Conservation (phyloP, 2,888 invertebrate genomes). For the Agonopterix subpropinquella region DNA sequence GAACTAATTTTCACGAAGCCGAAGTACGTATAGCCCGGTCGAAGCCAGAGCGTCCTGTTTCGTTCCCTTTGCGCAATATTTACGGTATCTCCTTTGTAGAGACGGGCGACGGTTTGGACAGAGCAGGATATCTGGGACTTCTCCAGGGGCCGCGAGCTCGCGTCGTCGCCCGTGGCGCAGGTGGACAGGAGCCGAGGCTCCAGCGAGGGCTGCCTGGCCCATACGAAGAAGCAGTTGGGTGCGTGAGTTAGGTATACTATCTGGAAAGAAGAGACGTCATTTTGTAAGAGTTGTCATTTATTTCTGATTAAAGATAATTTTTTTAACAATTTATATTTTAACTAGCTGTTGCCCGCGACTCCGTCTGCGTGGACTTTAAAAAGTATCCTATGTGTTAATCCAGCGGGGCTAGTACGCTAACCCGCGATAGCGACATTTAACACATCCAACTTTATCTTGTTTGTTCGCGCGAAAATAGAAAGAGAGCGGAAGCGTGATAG, state of each 20-base stretch:
- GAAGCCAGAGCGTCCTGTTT: slow-evolving; percentile 52
- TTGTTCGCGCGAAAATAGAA: no score
- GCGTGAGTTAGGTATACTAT: slow-evolving; percentile 53
- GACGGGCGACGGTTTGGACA: slow-evolving; percentile 47
- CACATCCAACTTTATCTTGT: no score
- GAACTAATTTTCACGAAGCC: slow-evolving; percentile 65
- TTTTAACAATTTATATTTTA: no score
- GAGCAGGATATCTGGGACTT: slow-evolving; percentile 59
- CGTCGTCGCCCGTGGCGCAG: slow-evolving; percentile 55
- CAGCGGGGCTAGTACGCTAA: no score
- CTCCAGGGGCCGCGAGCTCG: slow-evolving; percentile 32
- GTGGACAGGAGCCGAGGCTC: slow-evolving; percentile 39
- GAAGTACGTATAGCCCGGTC: slow-evolving; percentile 54
- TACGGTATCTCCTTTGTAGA: slow-evolving; percentile 45
- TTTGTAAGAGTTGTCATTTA: no score
- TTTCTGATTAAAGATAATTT: no score
- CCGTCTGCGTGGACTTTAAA: no score
- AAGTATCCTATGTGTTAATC: no score
- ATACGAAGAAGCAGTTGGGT: slow-evolving; percentile 58
- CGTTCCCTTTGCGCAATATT: slow-evolving; percentile 55
- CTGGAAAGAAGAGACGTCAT: slow-evolving; percentile 27
- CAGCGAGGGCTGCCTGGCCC: slow-evolving; percentile 33
- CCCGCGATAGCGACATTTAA: no score
- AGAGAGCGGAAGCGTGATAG: no score
- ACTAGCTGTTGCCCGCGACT: no score